Percentiles rank a stretch among this genome's conserved stretches.
Evolutionary conservation across 2,113 vertebrate genomes (phyloP).

Genomic region (Lates calcarifer): DNA sequence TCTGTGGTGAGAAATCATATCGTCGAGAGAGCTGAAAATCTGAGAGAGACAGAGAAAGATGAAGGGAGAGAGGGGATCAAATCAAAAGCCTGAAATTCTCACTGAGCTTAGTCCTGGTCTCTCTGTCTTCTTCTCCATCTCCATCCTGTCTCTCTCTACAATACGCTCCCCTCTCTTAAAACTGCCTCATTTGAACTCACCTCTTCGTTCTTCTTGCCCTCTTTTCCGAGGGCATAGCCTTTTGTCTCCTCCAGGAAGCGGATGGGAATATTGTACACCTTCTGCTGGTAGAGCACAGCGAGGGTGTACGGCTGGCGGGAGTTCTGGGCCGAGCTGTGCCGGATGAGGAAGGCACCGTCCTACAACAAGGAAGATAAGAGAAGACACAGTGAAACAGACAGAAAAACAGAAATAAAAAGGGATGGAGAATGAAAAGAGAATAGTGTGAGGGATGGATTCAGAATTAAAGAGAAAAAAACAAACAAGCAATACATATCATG

Average conservation of each 20-base stretch:
- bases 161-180: not conserved
- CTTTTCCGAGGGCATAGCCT: conserved; percentile 87
- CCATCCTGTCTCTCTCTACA: not conserved
- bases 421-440: too few relatives aligned
- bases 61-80: conserved; percentile 5
- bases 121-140: not conserved
- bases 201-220: conserved; percentile 87
- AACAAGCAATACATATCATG: too few relatives aligned
- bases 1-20: conserved; percentile 86
- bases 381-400: not conserved
- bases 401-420: not conserved
- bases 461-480: too few relatives aligned
- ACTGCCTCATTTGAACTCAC: conserved; percentile 65
- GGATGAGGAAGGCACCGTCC: conserved; percentile 89
- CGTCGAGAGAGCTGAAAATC: conserved; percentile 84
- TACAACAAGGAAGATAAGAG: conserved; percentile 50
- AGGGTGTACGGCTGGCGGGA: conserved; percentile 88
- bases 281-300: conserved; percentile 86
- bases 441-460: too few relatives aligned
- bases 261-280: conserved; percentile 92
- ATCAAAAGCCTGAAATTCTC: conserved; percentile 4
- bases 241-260: conserved; percentile 79
- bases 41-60: conserved; percentile 53
- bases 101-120: not conserved
- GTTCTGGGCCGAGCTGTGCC: conserved; percentile 84